Percentiles rank a stretch among this genome's conserved stretches.
phyloP scores from a whole-genome alignment of 2,113 vertebrate species.

The Labeo catla region DNA sequence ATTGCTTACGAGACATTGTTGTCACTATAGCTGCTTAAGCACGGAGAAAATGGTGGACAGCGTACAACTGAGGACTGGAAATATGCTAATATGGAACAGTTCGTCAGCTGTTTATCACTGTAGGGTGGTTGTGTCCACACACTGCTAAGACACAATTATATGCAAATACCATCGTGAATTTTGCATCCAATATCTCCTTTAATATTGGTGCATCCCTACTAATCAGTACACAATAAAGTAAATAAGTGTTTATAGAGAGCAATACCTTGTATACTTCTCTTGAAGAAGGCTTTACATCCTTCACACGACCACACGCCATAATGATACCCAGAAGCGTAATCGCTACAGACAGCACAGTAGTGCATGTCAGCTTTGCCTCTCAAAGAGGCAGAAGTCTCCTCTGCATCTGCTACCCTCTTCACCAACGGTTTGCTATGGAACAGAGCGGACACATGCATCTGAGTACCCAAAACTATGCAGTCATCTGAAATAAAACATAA shows the following conservation, averaged over 20 bases:
- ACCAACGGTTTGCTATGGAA: slow-evolving; percentile 77
- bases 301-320: slow-evolving; percentile 99
- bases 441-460: background rate
- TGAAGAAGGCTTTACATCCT: slow-evolving; percentile 99
- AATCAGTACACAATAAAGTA: background rate
- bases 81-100: no score
- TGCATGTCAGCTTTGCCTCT: slow-evolving; percentile 86
- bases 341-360: slow-evolving; percentile 94
- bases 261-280: slow-evolving; percentile 97
- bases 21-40: no score
- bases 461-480: background rate
- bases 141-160: no score
- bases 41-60: no score
- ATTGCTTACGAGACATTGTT: no score
- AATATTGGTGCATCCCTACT: background rate
- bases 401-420: slow-evolving; percentile 73
- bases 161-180: no score
- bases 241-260: background rate
- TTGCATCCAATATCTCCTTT: no score
- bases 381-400: slow-evolving; percentile 72
- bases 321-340: slow-evolving; percentile 99
- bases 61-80: no score
- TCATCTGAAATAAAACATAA: background rate
- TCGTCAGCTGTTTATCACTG: no score
- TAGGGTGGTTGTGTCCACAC: no score